These are phyloP conservation scores for Prochilodus magdalenae DNA, from an alignment of 2,113 vertebrate genomes.

Conservation along the genomic window DNA sequence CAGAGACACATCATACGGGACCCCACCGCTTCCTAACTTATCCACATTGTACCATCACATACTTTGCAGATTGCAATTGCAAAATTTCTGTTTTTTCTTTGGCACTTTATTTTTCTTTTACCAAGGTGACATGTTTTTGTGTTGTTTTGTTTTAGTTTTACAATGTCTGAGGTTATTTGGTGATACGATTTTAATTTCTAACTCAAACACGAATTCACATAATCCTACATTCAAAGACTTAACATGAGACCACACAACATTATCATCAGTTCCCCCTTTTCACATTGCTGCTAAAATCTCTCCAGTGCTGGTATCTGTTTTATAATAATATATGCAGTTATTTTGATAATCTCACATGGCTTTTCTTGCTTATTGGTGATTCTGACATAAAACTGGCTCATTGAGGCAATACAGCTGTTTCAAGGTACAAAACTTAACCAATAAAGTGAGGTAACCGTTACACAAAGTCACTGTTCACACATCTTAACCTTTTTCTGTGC, in stretches of 20 bases:
- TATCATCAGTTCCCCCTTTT: not conserved
- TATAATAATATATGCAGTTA: not conserved
- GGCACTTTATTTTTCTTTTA: no score
- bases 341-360: not conserved
- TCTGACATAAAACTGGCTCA: not conserved
- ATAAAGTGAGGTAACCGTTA: not conserved
- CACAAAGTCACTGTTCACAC: not conserved
- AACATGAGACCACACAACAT: not conserved
- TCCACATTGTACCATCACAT: no score
- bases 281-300: no score
- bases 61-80: no score
- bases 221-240: not conserved
- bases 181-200: no score
- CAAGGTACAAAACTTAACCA: not conserved
- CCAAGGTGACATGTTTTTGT: no score
- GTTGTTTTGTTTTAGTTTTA: no score
- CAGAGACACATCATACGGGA: not conserved
- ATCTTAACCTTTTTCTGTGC: not conserved
- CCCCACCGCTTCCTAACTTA: no score
- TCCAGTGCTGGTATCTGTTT: not conserved
- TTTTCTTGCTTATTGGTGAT: not conserved
- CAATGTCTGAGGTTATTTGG: not conserved
- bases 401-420: not conserved
- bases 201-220: not conserved
- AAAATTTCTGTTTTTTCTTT: no score